Evolutionary conservation across 2,797 vertebrate species (phyloP), one percentile per base, ranked within the genome.

Genomic region (Poeciliopsis paucimaculata): DNA sequence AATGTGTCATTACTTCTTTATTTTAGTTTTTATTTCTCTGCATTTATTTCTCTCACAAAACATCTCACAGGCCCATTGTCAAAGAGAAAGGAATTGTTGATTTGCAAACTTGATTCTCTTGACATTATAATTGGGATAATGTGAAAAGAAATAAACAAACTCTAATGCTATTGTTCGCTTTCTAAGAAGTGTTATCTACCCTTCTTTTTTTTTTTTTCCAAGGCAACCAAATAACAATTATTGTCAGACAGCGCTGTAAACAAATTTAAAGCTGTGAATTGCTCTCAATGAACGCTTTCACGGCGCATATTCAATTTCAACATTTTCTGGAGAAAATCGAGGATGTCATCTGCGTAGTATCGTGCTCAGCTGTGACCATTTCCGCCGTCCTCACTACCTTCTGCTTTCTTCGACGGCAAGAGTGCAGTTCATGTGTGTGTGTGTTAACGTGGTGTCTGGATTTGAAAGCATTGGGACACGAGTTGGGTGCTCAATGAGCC

Each of bases 81-180:
- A 81, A 75, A 80, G 77, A 80, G 75, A 53, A 64, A 77, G 76
- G 20, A 28, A n/a, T 74, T 84, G 87, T 89, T 87, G 85, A 84
- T 90, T 88, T 78, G 36, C 83, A 75, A 53, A 55, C 23, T 62
- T 46, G 36, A 82, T 83, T 88, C 85, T 89, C 78, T 90, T 85
- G 81, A 88, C 91, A 86, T 78, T 88, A 81, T 92, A 91, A 93
- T 83, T 87, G 77, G 82, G 72, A 83, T 82, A 83, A 84, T 89
- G 85, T 76, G 73, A 8, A 15, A 72, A 77, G 80, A 90, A 80
- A 91, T 88, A 88, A 90, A 89, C 84, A 87, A 88, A 87, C 85
- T 86, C 87, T 85, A 86, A 87, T 87, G 77, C 79, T 49, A 80
- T 77, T 89, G 80, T 88, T 88, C 82, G 78, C 77, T 28, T 82